phyloP scores from a whole-genome alignment of 2,888 invertebrate genomes.

The Campaea margaritaria region DNA sequence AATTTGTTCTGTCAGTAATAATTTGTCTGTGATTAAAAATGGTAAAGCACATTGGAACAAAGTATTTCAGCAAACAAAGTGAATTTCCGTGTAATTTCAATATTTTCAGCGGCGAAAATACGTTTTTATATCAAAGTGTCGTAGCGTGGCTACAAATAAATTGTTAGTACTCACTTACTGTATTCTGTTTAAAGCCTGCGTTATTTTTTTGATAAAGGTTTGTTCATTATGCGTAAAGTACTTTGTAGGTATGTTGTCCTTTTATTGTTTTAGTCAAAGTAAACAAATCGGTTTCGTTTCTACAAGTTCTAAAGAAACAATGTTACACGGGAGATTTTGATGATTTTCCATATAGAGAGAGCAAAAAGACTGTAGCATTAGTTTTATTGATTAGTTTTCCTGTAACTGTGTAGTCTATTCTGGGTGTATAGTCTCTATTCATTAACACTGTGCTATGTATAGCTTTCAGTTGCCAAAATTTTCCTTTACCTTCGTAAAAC shows the following conservation, averaged over 20 bases:
- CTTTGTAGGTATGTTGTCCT: not conserved
- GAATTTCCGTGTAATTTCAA: slow-evolving; percentile 32
- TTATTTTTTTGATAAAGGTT: not conserved
- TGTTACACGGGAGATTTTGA: too few relatives aligned
- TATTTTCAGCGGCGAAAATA: slow-evolving; percentile 13
- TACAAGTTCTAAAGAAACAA: not conserved
- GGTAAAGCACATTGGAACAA: slow-evolving; percentile 34
- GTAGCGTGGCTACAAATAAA: slow-evolving; percentile 15
- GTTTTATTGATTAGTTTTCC: too few relatives aligned
- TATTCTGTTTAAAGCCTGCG: not conserved
- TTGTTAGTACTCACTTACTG: slow-evolving; percentile 15
- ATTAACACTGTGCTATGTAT: too few relatives aligned
- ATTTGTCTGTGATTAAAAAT: slow-evolving; percentile 30
- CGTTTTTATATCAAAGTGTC: slow-evolving; percentile 34
- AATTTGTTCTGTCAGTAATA: slow-evolving; percentile 24
- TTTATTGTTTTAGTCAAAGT: not conserved
- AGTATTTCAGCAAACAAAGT: slow-evolving; percentile 34
- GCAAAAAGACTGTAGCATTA: too few relatives aligned
- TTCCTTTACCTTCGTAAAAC: too few relatives aligned
- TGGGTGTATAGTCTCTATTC: too few relatives aligned
- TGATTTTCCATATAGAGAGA: too few relatives aligned
- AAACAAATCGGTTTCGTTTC: not conserved
- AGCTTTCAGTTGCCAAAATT: too few relatives aligned
- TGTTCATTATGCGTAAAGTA: too few relatives aligned
- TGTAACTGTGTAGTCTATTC: too few relatives aligned